Conservation (phyloP, 2,888 invertebrate species). For the Byasa hedistus region DNA sequence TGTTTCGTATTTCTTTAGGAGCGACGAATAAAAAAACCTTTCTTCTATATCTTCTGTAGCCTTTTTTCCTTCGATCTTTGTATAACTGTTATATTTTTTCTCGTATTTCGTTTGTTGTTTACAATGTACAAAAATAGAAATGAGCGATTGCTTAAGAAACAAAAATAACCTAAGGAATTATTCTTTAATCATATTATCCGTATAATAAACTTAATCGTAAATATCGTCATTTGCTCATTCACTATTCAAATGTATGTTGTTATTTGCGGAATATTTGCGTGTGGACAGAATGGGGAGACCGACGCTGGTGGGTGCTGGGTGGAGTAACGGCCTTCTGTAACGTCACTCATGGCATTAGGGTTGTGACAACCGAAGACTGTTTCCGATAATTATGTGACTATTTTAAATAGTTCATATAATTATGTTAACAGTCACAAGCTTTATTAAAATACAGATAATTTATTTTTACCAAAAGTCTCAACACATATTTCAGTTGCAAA, state of each 20-base stretch:
- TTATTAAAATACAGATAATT: no score
- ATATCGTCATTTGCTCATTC: constrained; percentile 36
- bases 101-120: neutral
- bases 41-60: no score
- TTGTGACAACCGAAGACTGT: neutral
- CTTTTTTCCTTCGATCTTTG: no score
- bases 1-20: no score
- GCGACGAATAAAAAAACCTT: no score
- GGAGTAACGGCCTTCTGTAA: neutral
- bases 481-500: neutral
- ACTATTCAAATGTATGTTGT: constrained; percentile 55
- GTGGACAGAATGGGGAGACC: constrained; percentile 38
- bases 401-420: no score
- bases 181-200: constrained; percentile 5
- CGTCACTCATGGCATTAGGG: constrained; percentile 17
- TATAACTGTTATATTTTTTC: no score
- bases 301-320: constrained; percentile 46
- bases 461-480: no score
- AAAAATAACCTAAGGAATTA: neutral
- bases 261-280: constrained; percentile 64
- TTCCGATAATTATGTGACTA: neutral
- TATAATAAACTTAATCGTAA: constrained; percentile 23
- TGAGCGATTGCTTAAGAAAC: neutral
- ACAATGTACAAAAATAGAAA: neutral
- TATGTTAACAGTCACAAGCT: no score